These are phyloP conservation scores for Branchipolynoe longqiensis DNA, from an alignment of 2,888 invertebrate species.

Conservation along the genomic window DNA sequence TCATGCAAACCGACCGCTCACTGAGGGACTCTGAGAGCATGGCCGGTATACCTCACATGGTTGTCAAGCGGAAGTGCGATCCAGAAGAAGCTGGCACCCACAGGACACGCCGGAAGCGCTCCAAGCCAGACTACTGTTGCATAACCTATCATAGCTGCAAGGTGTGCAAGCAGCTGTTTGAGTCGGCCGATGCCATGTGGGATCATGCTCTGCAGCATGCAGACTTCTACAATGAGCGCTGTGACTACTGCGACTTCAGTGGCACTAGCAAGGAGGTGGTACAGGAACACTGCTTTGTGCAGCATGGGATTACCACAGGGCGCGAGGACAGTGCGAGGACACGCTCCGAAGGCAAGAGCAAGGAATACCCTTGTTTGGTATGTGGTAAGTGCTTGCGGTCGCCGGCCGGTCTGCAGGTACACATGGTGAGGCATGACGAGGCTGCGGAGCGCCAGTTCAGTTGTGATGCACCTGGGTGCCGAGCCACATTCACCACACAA, in stretches of 20 bases:
- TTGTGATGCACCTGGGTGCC: conserved; percentile 43
- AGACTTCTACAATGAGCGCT: conserved; percentile 59
- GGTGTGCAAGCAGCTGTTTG: conserved; percentile 66
- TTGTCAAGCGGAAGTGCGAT: background rate
- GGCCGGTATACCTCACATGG: background rate
- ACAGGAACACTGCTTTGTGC: conserved; percentile 42
- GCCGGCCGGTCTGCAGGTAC: conserved; percentile 17
- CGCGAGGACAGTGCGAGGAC: background rate
- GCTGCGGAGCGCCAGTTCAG: conserved; percentile 24
- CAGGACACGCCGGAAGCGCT: background rate
- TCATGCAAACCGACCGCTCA: background rate
- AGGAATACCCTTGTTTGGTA: conserved; percentile 47
- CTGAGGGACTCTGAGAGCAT: too few species aligned
- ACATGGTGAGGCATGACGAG: conserved; percentile 50
- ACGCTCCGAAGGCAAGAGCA: conserved; percentile 4
- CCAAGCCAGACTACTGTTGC: conserved; percentile 57
- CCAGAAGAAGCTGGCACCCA: background rate
- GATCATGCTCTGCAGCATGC: conserved; percentile 63
- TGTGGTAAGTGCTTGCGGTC: conserved; percentile 36
- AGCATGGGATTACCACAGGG: background rate
- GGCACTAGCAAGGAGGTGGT: conserved; percentile 28
- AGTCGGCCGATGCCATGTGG: conserved; percentile 63
- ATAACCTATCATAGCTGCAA: conserved; percentile 65
- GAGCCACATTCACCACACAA: conserved; percentile 42
- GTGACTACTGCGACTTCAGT: conserved; percentile 58